A percentile compares a stretch with the other conserved stretches of the same genome.
phyloP scores from a whole-genome alignment of 2,113 vertebrate genomes.

The Gallinago undulata region DNA sequence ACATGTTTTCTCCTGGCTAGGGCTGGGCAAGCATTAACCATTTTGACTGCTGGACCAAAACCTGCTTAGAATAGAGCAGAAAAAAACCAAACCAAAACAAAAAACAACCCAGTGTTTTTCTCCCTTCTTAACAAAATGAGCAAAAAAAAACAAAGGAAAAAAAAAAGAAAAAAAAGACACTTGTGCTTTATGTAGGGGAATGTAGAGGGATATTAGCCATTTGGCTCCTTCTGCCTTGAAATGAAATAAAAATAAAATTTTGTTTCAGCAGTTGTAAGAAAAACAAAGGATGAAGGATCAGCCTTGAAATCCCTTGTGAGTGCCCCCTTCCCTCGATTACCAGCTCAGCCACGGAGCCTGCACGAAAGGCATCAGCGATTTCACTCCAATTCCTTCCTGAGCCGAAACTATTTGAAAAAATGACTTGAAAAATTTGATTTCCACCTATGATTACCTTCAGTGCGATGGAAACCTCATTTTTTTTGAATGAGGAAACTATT shows the following conservation, averaged over 20 bases:
- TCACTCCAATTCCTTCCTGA: conserved; percentile 31
- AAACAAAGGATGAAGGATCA: conserved; percentile 19
- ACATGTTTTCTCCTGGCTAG: neutral
- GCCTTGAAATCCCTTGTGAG: neutral
- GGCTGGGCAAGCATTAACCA: neutral
- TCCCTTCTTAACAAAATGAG: neutral
- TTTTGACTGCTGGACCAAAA: neutral
- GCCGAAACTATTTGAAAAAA: conserved; percentile 42
- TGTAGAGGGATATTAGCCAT: neutral
- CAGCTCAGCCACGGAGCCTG: neutral
- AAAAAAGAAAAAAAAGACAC: neutral
- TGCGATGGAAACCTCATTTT: neutral
- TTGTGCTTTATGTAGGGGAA: neutral
- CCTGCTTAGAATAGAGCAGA: neutral
- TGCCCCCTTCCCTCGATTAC: neutral
- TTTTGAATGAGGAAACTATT: neutral
- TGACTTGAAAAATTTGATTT: conserved; percentile 38
- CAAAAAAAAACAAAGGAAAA: accelerated
- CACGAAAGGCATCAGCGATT: neutral
- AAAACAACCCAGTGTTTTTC: neutral
- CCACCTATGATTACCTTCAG: neutral
- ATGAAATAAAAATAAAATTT: conserved; percentile 1
- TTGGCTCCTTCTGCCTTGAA: neutral
- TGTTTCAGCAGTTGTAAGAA: neutral
- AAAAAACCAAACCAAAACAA: neutral